Base-by-base conservation (phyloP, 2,888 invertebrate species). In the Chaitophorus viminalis region DNA sequence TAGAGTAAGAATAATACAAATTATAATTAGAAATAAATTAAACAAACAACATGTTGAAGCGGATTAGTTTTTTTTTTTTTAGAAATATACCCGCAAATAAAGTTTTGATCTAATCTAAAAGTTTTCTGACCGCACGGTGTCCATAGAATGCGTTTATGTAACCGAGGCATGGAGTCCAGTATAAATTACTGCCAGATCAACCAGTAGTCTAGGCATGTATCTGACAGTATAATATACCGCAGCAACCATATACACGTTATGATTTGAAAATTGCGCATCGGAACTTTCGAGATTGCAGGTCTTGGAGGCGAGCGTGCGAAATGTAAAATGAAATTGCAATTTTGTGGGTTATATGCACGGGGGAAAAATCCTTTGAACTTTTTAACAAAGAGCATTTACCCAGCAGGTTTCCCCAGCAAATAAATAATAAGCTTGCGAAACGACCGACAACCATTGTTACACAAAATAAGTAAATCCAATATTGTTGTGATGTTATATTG, bases 321-420 rank as follows among this genome's bases (percentile, higher is more conserved):
- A 82, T 21, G 74, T 54, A 74, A 82, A 83, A 83, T 83, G 74
- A 76, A 83, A 83, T 83, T 83, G 36, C 60, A 39, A 83, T 83
- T 83, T 83, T 29, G 39, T 8, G 60, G 60, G 65, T 60, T n/a
- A n/a, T 29, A 21, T n/a, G n/a, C 18, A 31, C 9, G 72, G 39
- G 75, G 29, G 60, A 75, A 65, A 65, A 83, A 46, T 65, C 83
- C 83, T 83, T 83, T 83, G 83, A 83, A 83, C 83, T 75, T 65
- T 39, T 39, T 31, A 60, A 65, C 83, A 83, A 83, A 83, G 75
- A 76, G 39, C 75, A 25, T 76, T 83, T 65, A 29, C 82, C 75
- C 75, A 25, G 75, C 39, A 60, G 75, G 74, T 65, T 82, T 33
- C 18, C n/a, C 33, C 52, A 54, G 36, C 33, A 65, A 83, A 83